Conservation (phyloP, 2,888 invertebrate species). For the Folsomia manolachei region DNA sequence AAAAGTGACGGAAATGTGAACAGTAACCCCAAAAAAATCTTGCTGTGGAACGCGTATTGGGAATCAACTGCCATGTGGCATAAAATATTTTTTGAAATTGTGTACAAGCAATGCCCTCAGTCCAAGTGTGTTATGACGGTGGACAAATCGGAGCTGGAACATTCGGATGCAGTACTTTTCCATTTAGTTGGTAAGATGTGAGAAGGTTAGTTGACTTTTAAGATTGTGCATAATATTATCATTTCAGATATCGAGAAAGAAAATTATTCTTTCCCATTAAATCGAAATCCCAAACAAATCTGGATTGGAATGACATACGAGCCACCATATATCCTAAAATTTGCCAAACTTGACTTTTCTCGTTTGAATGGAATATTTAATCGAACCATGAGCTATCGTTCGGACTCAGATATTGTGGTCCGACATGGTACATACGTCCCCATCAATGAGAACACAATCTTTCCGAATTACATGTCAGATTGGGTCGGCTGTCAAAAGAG, state of each 20-base stretch:
- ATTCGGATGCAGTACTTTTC: slow-evolving; percentile 63
- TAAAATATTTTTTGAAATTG: slow-evolving; percentile 46
- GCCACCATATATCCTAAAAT: slow-evolving; percentile 61
- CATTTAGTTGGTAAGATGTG: slow-evolving; percentile 61
- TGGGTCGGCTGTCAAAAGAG: slow-evolving; percentile 33
- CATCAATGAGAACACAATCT: neutral
- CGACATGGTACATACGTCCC: slow-evolving; percentile 53
- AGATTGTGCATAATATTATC: no score
- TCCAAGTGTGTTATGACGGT: slow-evolving; percentile 41
- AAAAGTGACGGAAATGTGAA: neutral
- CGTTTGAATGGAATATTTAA: slow-evolving; percentile 63
- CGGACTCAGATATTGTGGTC: slow-evolving; percentile 54
- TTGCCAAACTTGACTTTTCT: slow-evolving; percentile 52
- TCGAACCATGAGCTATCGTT: slow-evolving; percentile 59
- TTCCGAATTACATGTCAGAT: slow-evolving; percentile 29
- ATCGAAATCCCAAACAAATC: slow-evolving; percentile 58
- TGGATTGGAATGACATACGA: slow-evolving; percentile 72
- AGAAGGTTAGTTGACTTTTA: no score
- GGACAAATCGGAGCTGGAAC: slow-evolving; percentile 37
- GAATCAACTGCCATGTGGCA: slow-evolving; percentile 47
- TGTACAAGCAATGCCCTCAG: slow-evolving; percentile 41
- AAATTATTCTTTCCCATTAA: slow-evolving; percentile 58
- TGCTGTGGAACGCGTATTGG: slow-evolving; percentile 50
- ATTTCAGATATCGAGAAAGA: slow-evolving; percentile 56
- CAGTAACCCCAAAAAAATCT: slow-evolving; percentile 37